Conservation (phyloP, 2,797 vertebrate genomes). For the Eulemur rubriventer region DNA sequence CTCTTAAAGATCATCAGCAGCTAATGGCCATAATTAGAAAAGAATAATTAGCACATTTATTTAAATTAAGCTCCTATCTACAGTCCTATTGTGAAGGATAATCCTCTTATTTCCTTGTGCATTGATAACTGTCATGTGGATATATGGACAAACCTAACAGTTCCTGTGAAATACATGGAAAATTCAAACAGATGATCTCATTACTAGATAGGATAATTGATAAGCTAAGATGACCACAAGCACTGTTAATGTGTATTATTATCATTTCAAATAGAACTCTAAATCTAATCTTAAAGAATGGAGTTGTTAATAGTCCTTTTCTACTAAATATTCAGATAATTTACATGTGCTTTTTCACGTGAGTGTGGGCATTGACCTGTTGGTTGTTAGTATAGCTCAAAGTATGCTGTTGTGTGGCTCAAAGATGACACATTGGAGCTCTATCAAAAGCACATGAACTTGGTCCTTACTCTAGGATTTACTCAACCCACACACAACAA, state of each 20-base stretch:
- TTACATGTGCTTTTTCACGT: background rate
- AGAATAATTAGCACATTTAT: constrained; percentile 49
- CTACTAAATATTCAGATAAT: background rate
- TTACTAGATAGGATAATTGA: constrained; percentile 16
- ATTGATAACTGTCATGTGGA: constrained; percentile 36
- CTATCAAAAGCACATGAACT: background rate
- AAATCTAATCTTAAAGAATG: constrained; percentile 12
- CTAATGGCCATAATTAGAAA: constrained; percentile 62
- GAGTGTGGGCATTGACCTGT: background rate
- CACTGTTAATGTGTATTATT: background rate
- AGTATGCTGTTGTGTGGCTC: background rate
- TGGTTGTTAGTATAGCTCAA: background rate
- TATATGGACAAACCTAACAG: constrained; percentile 29
- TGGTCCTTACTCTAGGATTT: background rate
- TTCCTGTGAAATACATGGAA: constrained; percentile 33
- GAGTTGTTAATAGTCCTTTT: background rate
- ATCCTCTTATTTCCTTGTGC: constrained; percentile 36
- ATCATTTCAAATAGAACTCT: constrained; percentile 20
- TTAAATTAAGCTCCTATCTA: constrained; percentile 48
- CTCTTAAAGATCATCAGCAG: constrained; percentile 54
- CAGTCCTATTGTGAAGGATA: constrained; percentile 15
- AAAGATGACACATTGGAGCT: background rate
- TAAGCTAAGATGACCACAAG: background rate
- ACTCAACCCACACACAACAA: background rate
- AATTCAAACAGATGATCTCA: constrained; percentile 31